A percentile compares a stretch with the other conserved stretches of the same genome.
Conservation (phyloP, 2,888 invertebrate genomes). For the Temnothorax rugatulus region DNA sequence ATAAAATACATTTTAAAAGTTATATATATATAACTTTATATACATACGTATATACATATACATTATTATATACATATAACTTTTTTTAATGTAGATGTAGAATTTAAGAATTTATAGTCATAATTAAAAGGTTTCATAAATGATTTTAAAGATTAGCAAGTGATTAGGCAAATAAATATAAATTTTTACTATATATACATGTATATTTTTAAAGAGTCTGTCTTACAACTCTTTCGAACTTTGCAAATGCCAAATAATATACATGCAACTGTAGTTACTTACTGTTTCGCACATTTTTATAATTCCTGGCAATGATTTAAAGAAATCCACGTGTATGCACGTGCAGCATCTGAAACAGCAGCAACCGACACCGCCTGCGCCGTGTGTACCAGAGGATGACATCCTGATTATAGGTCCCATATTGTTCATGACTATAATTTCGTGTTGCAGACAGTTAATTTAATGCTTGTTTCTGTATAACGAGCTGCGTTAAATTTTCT, state of each 20-base stretch:
- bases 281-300: conserved; percentile 93
- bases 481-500: not conserved
- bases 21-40: not conserved
- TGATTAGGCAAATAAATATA: not conserved
- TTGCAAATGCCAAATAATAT: conserved; percentile 3
- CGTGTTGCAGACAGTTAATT: not conserved
- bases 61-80: not conserved
- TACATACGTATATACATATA: not conserved
- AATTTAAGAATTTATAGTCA: not conserved
- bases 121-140: not conserved
- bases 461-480: not conserved
- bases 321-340: conserved; percentile 92
- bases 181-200: not conserved
- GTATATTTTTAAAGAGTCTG: not conserved
- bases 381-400: conserved; percentile 77
- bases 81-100: no score
- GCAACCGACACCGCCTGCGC: conserved; percentile 89
- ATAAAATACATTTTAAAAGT: not conserved
- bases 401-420: conserved; percentile 81
- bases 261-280: conserved; percentile 82
- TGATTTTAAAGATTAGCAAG: not conserved
- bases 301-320: conserved; percentile 91
- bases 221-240: not conserved
- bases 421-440: conserved; percentile 73
- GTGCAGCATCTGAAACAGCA: conserved; percentile 92